These are phyloP conservation scores for Stichodactyla helianthus DNA, from an alignment of 64 coral and sea anemone species.

Conservation along the genomic window DNA sequence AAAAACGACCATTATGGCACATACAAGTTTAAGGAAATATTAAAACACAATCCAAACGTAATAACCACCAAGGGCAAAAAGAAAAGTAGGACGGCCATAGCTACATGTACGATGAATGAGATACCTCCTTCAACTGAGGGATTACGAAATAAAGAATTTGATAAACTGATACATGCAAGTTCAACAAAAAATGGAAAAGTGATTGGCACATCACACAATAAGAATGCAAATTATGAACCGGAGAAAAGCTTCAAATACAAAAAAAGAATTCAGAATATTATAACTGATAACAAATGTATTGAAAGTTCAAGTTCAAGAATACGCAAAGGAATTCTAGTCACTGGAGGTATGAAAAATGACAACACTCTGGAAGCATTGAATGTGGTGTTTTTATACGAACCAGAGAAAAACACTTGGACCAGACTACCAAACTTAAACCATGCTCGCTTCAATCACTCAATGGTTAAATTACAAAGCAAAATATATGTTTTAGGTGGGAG, in stretches of 20 bases:
- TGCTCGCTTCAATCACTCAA: conserved; percentile 9
- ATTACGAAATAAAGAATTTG: not conserved
- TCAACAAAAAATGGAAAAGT: not conserved
- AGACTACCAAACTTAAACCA: not conserved
- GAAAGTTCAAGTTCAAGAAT: too few species aligned
- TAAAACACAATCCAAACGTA: not conserved
- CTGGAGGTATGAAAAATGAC: not conserved
- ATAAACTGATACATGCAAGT: not conserved
- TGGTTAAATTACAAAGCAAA: not conserved
- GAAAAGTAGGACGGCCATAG: not conserved
- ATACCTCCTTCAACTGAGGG: not conserved
- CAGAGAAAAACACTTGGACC: not conserved
- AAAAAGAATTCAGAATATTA: too few species aligned
- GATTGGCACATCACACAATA: not conserved
- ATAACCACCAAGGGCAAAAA: not conserved
- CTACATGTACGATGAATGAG: not conserved
- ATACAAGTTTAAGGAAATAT: not conserved
- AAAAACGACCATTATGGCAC: not conserved
- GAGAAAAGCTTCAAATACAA: too few species aligned
- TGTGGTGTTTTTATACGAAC: conserved; percentile 2
- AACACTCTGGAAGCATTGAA: not conserved
- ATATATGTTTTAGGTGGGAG: not conserved
- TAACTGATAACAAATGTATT: too few species aligned
- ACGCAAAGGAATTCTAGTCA: not conserved
- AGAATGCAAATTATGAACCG: not conserved